Base-by-base conservation (phyloP, 2,888 invertebrate genomes). In the Spodoptera littoralis region DNA sequence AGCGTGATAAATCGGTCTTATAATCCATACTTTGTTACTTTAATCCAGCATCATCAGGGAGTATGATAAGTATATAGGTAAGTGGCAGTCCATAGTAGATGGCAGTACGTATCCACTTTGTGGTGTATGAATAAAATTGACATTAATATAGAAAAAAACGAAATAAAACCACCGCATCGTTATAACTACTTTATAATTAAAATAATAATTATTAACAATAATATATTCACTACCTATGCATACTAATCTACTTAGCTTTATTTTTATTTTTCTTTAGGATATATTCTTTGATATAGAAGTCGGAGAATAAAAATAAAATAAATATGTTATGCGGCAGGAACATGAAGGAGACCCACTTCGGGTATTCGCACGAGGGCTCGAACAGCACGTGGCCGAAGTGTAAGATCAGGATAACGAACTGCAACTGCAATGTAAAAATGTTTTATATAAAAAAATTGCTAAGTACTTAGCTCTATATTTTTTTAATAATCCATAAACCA, bases 261-360 rank as follows among this genome's bases (percentile, higher is more conserved):
- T 68, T 83, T 84, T 87, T 85, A 74, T 88, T 88, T 80, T 92
- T 95, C 77, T 95, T 95, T 59, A 88, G 80, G 61, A 96, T 86
- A 83, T 97, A 97, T n/a, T 96, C 88, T 79, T 96, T 96, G 73
- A 95, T 94, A 74, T 97, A 97, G 84, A 97, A 97, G 76, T 97
- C 96, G 8, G 92, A 88, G 86, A 97, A 97, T 42, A 97, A 88
- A 65, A 95, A 86, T 8, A 96, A 88, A 92, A 97, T 96, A 79
- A 96, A 96, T 55, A 96, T 84, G 84, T 96, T 96, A 85, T 97
- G 97, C 0, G 96, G 96, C 43, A 97, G 86, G 76, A 96, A 95
- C 53, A 96, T 62, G 55, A 95, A 90, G 0, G 95, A 92, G 0
- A 95, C 88, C 94, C 95, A 95, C 72, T 95, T 95, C 11, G 97